phyloP scores from a whole-genome alignment of 2,888 invertebrate species.

The Eristalis tenax region DNA sequence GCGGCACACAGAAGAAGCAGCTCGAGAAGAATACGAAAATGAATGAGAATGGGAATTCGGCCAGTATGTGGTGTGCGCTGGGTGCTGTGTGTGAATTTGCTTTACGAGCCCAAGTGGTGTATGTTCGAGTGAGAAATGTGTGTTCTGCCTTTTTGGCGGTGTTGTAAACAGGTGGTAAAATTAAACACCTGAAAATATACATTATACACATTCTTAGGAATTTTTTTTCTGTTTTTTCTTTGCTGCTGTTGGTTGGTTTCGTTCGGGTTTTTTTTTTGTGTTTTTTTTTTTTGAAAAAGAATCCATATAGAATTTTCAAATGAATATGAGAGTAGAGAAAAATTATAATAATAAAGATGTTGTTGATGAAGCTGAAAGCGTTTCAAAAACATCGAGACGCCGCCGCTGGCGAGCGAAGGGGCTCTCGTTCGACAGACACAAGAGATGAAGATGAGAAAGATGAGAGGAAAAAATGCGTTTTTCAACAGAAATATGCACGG shows the following conservation, averaged over 20 bases:
- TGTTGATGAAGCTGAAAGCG: constrained; percentile 24
- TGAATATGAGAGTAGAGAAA: constrained; percentile 4
- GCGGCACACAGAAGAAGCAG: no score
- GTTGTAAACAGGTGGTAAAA: constrained; percentile 71
- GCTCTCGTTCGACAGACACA: background rate
- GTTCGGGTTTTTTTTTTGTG: background rate
- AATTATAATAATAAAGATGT: constrained; percentile 25
- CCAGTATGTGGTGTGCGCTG: background rate
- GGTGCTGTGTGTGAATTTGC: no score
- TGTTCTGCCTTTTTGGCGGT: constrained; percentile 51
- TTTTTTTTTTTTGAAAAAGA: background rate
- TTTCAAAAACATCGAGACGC: constrained; percentile 12
- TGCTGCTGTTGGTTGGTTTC: background rate
- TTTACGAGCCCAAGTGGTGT: no score
- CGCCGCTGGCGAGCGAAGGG: background rate
- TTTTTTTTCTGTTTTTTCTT: constrained; percentile 3
- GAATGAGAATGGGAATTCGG: background rate
- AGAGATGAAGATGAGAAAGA: background rate
- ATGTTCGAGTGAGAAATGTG: constrained; percentile 7
- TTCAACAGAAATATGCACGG: constrained; percentile 14
- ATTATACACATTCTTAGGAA: constrained; percentile 46
- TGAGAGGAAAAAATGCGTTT: constrained; percentile 27
- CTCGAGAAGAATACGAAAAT: background rate
- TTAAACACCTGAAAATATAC: constrained; percentile 68
- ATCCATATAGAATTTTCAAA: background rate